These are phyloP conservation scores for Macrocentrus cingulum DNA, from an alignment of 1,140 invertebrate species.

Conservation along the genomic window DNA sequence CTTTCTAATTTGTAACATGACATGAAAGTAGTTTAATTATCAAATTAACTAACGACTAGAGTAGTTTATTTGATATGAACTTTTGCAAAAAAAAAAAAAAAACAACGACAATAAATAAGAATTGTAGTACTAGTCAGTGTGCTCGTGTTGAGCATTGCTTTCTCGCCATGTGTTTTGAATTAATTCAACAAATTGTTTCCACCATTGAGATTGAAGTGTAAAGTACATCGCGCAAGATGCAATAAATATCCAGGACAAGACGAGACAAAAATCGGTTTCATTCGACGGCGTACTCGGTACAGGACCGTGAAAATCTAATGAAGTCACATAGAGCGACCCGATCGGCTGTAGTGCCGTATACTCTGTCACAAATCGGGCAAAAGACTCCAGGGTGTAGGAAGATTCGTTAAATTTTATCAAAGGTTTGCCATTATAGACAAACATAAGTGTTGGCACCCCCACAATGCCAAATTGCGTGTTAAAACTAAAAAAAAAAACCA, in stretches of 20 bases:
- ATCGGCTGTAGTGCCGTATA: conserved; percentile 73
- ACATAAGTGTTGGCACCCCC: conserved; percentile 87
- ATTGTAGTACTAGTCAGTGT: conserved; percentile 56
- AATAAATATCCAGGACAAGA: conserved; percentile 85
- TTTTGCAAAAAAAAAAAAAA: too few species aligned
- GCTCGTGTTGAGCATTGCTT: conserved; percentile 84
- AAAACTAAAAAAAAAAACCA: conserved; percentile 60
- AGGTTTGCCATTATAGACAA: conserved; percentile 90
- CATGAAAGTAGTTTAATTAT: too few species aligned
- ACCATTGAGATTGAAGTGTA: conserved; percentile 76
- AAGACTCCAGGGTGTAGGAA: conserved; percentile 76
- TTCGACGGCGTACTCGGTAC: conserved; percentile 71
- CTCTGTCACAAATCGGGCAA: conserved; percentile 79
- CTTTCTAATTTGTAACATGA: too few species aligned
- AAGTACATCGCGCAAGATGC: conserved; percentile 74
- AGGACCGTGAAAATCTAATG: conserved; percentile 78
- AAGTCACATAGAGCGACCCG: conserved; percentile 69
- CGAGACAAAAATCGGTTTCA: conserved; percentile 80
- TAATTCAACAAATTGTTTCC: conserved; percentile 79
- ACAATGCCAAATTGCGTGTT: conserved; percentile 93
- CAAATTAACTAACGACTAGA: too few species aligned
- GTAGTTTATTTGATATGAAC: too few species aligned
- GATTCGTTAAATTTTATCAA: conserved; percentile 86
- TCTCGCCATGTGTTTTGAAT: conserved; percentile 88
- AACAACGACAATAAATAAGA: too few species aligned